phyloP scores from a whole-genome alignment of 2,797 vertebrate species.

The Dipus sagitta region DNA sequence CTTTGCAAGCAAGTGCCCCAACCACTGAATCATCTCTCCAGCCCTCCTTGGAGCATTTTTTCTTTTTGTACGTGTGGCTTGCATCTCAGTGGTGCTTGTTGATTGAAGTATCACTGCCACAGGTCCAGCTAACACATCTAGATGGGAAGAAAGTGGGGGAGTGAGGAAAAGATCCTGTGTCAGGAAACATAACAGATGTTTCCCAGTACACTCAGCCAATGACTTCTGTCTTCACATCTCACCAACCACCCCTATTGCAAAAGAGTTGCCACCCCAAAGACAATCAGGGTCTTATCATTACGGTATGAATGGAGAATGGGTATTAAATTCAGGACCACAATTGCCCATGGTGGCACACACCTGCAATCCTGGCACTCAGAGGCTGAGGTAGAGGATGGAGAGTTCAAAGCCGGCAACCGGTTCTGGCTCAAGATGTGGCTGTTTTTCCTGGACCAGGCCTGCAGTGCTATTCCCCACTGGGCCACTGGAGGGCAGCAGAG shows the following conservation, averaged over 20 bases:
- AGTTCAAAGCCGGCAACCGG: not conserved
- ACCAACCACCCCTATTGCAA: not conserved
- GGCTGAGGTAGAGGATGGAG: not conserved
- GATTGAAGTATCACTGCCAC: not conserved
- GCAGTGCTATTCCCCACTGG: fast-evolving
- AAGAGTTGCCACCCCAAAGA: not conserved
- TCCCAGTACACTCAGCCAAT: not conserved
- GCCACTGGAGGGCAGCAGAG: conserved; percentile 62
- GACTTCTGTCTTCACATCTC: not conserved
- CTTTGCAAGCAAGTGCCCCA: no score
- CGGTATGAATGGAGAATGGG: not conserved
- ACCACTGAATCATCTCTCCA: no score
- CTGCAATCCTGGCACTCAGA: not conserved
- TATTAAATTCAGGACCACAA: not conserved
- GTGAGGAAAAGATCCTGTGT: not conserved
- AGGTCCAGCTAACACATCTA: not conserved
- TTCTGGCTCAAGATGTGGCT: no score
- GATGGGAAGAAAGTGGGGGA: not conserved
- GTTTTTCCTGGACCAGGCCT: not conserved
- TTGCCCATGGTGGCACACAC: not conserved
- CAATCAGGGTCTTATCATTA: not conserved
- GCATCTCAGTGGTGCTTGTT: not conserved
- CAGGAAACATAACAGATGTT: not conserved
- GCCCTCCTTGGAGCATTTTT: no score
- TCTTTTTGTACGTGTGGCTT: not conserved